phyloP scores from a whole-genome alignment of 1,140 invertebrate genomes.

The Proctacanthus coquilletti region DNA sequence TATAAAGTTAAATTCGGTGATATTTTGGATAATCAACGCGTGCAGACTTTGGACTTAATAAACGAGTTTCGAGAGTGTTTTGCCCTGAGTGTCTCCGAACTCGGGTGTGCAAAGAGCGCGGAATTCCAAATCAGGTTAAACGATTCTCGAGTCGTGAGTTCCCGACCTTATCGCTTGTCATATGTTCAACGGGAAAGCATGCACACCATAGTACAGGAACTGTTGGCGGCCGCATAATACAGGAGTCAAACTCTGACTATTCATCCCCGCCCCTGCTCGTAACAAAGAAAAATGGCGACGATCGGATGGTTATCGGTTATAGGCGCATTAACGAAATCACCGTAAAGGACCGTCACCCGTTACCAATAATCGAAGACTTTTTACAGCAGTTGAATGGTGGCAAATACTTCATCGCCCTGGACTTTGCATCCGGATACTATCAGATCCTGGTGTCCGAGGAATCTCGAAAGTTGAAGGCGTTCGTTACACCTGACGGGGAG shows the following conservation, averaged over 20 bases:
- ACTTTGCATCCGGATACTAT: constrained; percentile 15
- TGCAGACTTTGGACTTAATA: too few species aligned
- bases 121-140: too few species aligned
- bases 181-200: too few species aligned
- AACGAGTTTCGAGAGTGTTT: too few species aligned
- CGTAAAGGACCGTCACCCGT: constrained; percentile 11
- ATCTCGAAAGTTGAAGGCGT: constrained; percentile 32
- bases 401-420: constrained; percentile 15
- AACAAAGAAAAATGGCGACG: constrained; percentile 11
- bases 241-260: constrained; percentile 11
- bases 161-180: too few species aligned
- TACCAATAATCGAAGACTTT: constrained; percentile 17
- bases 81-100: too few species aligned
- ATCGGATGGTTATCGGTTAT: constrained; percentile 11
- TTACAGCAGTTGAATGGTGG: constrained; percentile 9
- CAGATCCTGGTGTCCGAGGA: constrained; percentile 6
- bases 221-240: constrained; percentile 9
- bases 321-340: constrained; percentile 8
- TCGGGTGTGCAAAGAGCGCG: too few species aligned
- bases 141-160: too few species aligned
- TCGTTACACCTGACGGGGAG: constrained; percentile 19
- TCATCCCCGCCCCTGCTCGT: constrained; percentile 13
- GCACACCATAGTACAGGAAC: constrained; percentile 7
- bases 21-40: too few species aligned
- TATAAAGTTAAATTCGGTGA: too few species aligned